Conservation (phyloP, 2,113 vertebrate genomes). For the Phainopepla nitens region DNA sequence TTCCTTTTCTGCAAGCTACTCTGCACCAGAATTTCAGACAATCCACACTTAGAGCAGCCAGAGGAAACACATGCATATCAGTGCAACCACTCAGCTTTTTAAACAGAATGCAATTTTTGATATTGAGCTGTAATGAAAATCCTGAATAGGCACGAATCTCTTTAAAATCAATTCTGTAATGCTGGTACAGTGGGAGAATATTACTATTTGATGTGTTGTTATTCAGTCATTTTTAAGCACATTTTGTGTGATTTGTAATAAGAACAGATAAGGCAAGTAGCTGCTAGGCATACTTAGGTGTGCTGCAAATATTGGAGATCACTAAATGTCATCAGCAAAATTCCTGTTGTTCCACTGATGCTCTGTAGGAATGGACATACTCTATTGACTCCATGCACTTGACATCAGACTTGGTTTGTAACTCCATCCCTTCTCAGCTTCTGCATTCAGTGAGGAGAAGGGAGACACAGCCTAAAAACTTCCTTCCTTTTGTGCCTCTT, state of each 20-base stretch:
- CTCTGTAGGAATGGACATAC: not conserved
- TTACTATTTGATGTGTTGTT: not conserved
- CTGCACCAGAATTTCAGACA: not conserved
- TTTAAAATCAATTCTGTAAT: not conserved
- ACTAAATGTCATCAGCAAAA: not conserved
- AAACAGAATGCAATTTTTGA: not conserved
- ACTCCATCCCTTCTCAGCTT: not conserved
- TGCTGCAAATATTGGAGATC: not conserved
- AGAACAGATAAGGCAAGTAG: not conserved
- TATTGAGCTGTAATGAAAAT: not conserved
- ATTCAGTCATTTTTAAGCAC: constrained; percentile 16
- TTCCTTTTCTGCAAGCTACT: not conserved
- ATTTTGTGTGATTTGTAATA: not conserved
- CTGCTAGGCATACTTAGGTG: not conserved
- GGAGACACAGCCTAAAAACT: not conserved
- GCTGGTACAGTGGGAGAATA: not conserved
- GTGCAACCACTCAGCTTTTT: not conserved
- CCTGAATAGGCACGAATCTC: not conserved
- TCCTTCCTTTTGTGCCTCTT: not conserved
- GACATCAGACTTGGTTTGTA: not conserved
- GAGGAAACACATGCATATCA: not conserved
- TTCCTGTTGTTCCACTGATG: not conserved
- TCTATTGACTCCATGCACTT: not conserved
- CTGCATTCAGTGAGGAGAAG: not conserved
- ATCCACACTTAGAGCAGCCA: not conserved